Base-by-base conservation (phyloP, 1,140 invertebrate genomes). In the Heliconius congener region DNA sequence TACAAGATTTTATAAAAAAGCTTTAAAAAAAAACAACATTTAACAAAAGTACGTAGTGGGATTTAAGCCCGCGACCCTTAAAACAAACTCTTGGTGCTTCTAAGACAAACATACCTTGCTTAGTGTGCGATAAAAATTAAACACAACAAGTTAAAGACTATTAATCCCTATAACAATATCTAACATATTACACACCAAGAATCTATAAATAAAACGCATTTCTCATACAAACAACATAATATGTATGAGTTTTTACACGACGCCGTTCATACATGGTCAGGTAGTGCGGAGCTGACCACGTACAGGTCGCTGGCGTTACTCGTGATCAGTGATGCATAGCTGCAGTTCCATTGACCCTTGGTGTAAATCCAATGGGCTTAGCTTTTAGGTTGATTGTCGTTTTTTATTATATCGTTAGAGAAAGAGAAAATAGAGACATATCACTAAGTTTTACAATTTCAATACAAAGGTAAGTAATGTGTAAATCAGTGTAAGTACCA, bases 261-360 rank as follows among this genome's bases (percentile, higher is more conserved):
- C 57, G 8, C 11, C 60, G 23, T 30, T 30, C 60, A 66, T 66
- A 66, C 60, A 66, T 66, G 60, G 60, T 66, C 23, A 66, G 27
- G 27, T 30, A 30, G 23, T 66, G 27, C 4, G 60, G 60, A 30
- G 60, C 23, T 27, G 60, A 8, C 23, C 60, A 30, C 60, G 60
- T 66, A 66, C 60, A 30, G 60, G 60, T 66, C 30, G 60, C 60
- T 30, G n/a, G 57, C 23, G n/a, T 11, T 27, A 13, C 60, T 66
- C 60, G 60, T 66, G 60, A 66, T 30, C 60, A 66, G 23, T 66
- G 60, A 30, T 66, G 60, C 60, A 66, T 66, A 66, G 11, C 60
- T 66, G 60, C 60, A 66, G 60, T 66, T 66, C 23, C 60, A 66
- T 30, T 66, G 60, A 66, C 60, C 60, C 27, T 66, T 66, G 60